Conservation (phyloP, 2,797 vertebrate genomes). For the Hephaestus fuliginosus region DNA sequence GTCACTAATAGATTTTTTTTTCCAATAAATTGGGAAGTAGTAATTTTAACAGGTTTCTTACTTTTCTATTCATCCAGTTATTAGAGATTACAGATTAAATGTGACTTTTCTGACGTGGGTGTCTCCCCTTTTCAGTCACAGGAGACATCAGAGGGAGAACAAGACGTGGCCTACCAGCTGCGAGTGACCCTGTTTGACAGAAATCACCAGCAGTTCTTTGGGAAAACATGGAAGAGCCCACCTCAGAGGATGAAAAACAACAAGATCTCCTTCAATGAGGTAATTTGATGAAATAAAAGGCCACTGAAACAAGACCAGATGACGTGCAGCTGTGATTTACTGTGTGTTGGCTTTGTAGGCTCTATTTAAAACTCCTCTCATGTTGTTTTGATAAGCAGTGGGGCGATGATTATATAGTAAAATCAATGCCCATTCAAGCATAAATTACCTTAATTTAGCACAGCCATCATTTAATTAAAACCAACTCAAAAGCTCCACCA, state of each 20-base stretch:
- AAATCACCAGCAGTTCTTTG: constrained; percentile 91
- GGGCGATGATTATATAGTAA: constrained; percentile 31
- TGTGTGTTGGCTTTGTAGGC: neutral
- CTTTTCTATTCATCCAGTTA: neutral
- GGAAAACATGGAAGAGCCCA: constrained; percentile 91
- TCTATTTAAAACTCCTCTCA: constrained; percentile 19
- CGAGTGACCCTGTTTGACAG: constrained; percentile 90
- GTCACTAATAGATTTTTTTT: neutral
- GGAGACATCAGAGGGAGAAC: constrained; percentile 64
- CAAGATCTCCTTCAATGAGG: constrained; percentile 89
- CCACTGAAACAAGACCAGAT: neutral
- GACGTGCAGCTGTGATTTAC: neutral
- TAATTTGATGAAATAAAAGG: constrained; percentile 56
- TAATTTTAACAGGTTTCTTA: neutral
- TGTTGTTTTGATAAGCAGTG: constrained; percentile 36
- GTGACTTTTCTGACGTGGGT: neutral
- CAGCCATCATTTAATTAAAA: constrained; percentile 55
- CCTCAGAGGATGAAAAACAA: constrained; percentile 66
- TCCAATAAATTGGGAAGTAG: too few species aligned
- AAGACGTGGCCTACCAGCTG: constrained; percentile 85
- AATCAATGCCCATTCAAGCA: constrained; percentile 37
- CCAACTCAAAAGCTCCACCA: constrained; percentile 34
- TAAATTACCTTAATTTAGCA: constrained; percentile 40
- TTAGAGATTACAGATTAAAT: neutral
- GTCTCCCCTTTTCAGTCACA: constrained; percentile 37